A percentile compares a stretch with the other conserved stretches of the same genome.
Conservation (phyloP, 2,797 vertebrate species). For the Epinephelus coioides region DNA sequence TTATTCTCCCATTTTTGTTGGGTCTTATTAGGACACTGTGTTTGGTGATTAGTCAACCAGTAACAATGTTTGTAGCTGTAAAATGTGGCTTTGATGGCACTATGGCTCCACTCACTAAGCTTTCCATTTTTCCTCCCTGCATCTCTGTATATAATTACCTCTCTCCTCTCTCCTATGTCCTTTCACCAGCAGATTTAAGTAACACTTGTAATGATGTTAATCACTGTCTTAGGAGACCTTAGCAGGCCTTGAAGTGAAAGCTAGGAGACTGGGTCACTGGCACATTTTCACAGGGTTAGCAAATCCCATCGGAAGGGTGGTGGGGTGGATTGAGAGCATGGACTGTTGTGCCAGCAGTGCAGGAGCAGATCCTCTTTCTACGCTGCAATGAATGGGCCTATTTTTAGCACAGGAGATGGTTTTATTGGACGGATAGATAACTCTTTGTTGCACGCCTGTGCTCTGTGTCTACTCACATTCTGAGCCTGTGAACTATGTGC, state of each 20-base stretch:
- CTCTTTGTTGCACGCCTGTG: constrained; percentile 45
- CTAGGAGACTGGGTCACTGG: constrained; percentile 63
- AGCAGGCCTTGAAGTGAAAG: constrained; percentile 55
- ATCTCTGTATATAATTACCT: constrained; percentile 10
- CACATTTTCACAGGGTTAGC: constrained; percentile 55
- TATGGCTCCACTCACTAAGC: not conserved
- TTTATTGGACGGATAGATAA: constrained; percentile 54
- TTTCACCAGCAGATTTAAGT: constrained; percentile 48
- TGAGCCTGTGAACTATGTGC: not conserved
- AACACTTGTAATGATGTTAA: constrained; percentile 65
- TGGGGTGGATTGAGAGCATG: constrained; percentile 61
- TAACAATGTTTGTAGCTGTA: not conserved
- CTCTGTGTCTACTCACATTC: constrained; percentile 26
- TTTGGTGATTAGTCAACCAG: too few relatives aligned
- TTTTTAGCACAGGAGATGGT: constrained; percentile 60
- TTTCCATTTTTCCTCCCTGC: not conserved
- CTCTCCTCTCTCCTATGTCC: constrained; percentile 2
- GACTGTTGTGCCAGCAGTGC: constrained; percentile 52
- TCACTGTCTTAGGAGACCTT: constrained; percentile 61
- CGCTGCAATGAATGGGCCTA: constrained; percentile 65
- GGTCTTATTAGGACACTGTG: not conserved
- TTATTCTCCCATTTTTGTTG: not conserved
- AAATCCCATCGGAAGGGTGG: constrained; percentile 60
- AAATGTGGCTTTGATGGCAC: not conserved
- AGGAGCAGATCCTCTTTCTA: constrained; percentile 63